A percentile compares a stretch with the other conserved stretches of the same genome.
Evolutionary conservation across 2,888 invertebrate genomes (phyloP).

Genomic region (Acleris cristana): DNA sequence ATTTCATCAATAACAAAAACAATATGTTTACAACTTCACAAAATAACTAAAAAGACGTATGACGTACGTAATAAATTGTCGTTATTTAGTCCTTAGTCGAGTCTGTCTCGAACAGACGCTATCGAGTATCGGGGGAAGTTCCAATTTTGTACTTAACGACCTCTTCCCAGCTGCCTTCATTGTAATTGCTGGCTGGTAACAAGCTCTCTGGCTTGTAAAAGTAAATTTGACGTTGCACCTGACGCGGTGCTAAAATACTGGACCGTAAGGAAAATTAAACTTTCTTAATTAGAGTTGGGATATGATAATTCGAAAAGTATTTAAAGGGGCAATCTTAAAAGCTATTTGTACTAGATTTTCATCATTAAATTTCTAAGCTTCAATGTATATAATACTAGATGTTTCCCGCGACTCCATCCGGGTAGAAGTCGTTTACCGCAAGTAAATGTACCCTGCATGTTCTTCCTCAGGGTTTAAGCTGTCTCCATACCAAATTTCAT

Average conservation of each 20-base stretch:
- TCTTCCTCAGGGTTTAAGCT: no score
- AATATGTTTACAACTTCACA: not conserved
- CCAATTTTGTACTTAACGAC: constrained; percentile 29
- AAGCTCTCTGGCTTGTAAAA: constrained; percentile 21
- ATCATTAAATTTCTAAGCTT: no score
- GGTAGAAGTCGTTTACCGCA: no score
- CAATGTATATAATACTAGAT: no score
- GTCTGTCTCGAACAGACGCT: constrained; percentile 17
- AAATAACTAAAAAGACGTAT: not conserved
- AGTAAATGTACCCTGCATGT: no score
- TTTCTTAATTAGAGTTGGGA: no score
- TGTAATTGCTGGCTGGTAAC: constrained; percentile 25
- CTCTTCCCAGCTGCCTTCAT: constrained; percentile 23
- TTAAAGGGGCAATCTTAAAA: no score
- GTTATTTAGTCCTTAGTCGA: constrained; percentile 10
- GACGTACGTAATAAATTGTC: constrained; percentile 8
- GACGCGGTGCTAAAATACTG: not conserved
- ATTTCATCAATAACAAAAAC: not conserved
- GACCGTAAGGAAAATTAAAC: no score
- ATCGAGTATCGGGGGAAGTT: constrained; percentile 20
- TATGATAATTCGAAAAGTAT: no score
- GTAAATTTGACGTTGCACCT: constrained; percentile 22
- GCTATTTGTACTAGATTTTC: no score
- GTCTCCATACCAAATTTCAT: no score
- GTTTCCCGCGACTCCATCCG: no score